Conservation (phyloP, 2,888 invertebrate genomes). For the Microctonus brassicae region DNA sequence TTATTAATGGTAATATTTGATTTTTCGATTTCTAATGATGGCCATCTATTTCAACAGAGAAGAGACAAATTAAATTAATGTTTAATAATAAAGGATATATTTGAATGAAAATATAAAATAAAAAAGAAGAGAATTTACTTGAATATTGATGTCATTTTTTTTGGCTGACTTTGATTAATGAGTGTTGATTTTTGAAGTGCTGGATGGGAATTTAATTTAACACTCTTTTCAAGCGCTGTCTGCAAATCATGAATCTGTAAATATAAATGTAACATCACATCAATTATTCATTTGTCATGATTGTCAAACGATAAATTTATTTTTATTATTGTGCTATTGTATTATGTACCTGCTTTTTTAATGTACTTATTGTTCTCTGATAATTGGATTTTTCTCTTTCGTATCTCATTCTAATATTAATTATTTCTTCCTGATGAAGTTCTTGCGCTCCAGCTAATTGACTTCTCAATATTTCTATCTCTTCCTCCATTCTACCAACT, state of each 20-base stretch:
- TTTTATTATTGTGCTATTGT: too few relatives aligned
- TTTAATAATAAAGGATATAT: too few relatives aligned
- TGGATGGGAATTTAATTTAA: neutral
- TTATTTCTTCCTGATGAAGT: slow-evolving; percentile 38
- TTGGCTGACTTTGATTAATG: neutral
- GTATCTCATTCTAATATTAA: slow-evolving; percentile 39
- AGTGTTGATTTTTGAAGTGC: neutral
- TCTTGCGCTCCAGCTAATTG: slow-evolving; percentile 38
- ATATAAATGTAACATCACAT: neutral
- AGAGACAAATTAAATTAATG: too few relatives aligned
- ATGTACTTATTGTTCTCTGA: slow-evolving; percentile 33
- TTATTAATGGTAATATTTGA: neutral
- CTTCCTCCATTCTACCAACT: slow-evolving; percentile 45
- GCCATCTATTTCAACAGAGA: slow-evolving; percentile 3
- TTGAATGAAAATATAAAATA: too few relatives aligned
- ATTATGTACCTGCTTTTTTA: neutral
- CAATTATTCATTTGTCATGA: too few relatives aligned
- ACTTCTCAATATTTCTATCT: slow-evolving; percentile 39
- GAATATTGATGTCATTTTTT: neutral
- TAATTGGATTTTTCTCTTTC: slow-evolving; percentile 37
- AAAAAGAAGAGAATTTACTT: neutral
- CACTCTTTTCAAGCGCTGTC: neutral
- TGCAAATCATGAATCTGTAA: neutral
- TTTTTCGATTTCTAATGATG: neutral
- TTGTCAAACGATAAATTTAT: too few relatives aligned